Evolutionary conservation across 2,113 vertebrate genomes (phyloP), one percentile per base, ranked within the genome.

Genomic region (Casuarius casuarius): DNA sequence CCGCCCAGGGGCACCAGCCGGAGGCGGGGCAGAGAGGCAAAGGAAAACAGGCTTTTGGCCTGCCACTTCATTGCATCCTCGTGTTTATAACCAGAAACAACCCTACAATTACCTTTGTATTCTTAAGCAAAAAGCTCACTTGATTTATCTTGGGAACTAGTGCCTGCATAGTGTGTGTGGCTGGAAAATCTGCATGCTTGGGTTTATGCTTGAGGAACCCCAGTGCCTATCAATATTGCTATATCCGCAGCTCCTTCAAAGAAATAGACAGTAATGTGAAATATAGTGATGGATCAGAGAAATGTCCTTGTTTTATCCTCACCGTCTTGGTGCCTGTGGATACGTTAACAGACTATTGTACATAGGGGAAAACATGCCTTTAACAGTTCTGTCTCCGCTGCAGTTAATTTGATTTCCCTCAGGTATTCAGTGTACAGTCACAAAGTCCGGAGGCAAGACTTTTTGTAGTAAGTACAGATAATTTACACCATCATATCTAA

Each of bases 331-430:
- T 89, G 89, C 90, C 87, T 89, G 70, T 95, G 48, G 79, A 66
- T 95, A 86, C 2, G 1, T 73, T 92, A 94, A 65, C 92, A 95
- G 85, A 78, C 75, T 91, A 33, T 76, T 59, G 83, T 92, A 71
- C 86, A 19, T 90, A 67, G 87, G 90, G 94, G 92, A 95, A 91
- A 91, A 81, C 70, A 72, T 68, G 58, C 62, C 85, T 93, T 87
- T 95, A 93, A 96, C 94, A 96, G 94, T 95, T 93, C 72, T 97
- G 88, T 95, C 84, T 90, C 67, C 79, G 91, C 84, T 93, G 90
- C 88, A 84, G 91, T 88, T 97, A 96, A 97, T 97, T 94, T 97
- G 73, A 97, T 96, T 92, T 97, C 97, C 95, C 95, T 88, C 82
- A 94, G 90, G 87, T 96, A 94, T 95, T 90, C 88, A 78, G 33